Base-by-base conservation (phyloP, 2,113 vertebrate genomes). In the Odontophorus gujanensis region DNA sequence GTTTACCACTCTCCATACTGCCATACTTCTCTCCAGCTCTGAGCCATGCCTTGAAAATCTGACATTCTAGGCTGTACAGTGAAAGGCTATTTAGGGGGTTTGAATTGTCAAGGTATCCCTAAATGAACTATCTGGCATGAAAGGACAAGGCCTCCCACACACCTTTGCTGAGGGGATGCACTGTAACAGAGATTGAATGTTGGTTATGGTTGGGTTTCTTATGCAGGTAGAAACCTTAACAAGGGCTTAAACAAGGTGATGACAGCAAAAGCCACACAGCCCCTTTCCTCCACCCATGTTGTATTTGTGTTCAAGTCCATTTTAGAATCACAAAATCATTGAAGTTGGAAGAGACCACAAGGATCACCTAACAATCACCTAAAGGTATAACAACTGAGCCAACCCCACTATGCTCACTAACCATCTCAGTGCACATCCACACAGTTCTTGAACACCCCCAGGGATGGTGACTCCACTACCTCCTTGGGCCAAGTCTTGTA, bases 31-130 rank as follows among this genome's bases (percentile, higher is more conserved):
- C 89, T 91, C 63, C 40, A 85, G 57, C 42, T 81, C 76, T 12
- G 13, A 48, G 16, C 53, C 55, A 81, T 32, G 13, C 51, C 57
- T 85, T 83, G 28, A 90, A 81, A 87, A 92, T 58, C 42, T 47
- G 32, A 55, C n/a, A 20, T 76, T 80, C 16, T 43, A 30, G 45
- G 25, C 61, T 43, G 9, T 16, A 17, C 1, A 42, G 67, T 21
- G 26, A 57, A 84, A 67, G 53, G 28, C 8, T 85, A 14, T 43
- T 61, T 50, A 62, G 26, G 20, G 9, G 65, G 3, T 50, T 28
- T 62, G 76, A 68, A 45, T 42, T 0, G 0, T 15, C 2, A 1
- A 11, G 72, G 16, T 16, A 2, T 68, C 66, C 50, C 22, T 45
- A 17, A 22, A 15, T 34, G 55, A 91, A 45, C 55, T 68, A 42